Conservation (phyloP, 1,140 invertebrate genomes). For the Diorhabda elongata region DNA sequence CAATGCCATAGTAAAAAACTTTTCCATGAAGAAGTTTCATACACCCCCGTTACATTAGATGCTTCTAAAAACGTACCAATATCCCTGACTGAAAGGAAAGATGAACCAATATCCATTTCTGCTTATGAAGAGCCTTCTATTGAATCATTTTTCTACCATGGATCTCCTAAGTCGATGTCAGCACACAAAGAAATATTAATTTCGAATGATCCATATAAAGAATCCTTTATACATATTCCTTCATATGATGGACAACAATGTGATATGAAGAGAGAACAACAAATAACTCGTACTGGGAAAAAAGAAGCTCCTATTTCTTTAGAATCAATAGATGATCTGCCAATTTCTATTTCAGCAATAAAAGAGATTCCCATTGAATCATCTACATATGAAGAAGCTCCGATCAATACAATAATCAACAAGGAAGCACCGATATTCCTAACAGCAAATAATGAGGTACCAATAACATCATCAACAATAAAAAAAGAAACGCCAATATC, state of each 20-base stretch:
- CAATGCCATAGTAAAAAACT: no score
- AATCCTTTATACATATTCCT: neutral
- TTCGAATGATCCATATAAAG: neutral
- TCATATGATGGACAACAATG: neutral
- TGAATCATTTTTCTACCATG: no score
- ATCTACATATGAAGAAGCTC: neutral
- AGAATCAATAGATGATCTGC: neutral
- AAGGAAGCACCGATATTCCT: neutral
- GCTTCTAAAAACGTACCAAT: neutral
- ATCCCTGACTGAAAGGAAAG: neutral
- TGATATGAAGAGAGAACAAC: neutral
- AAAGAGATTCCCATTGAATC: constrained; percentile 3
- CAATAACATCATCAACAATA: neutral
- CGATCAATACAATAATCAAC: neutral
- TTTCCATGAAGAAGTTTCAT: no score
- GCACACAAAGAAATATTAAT: neutral
- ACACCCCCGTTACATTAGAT: no score
- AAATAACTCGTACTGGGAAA: no score
- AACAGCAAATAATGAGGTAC: neutral
- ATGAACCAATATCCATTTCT: neutral
- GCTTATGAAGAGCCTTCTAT: neutral
- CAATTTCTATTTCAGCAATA: neutral
- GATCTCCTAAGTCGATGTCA: no score
- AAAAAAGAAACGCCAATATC: neutral
- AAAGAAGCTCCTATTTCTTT: constrained; percentile 1